Evolutionary conservation across 2,888 invertebrate genomes (phyloP).

Genomic region (Dichetophora obliterata): DNA sequence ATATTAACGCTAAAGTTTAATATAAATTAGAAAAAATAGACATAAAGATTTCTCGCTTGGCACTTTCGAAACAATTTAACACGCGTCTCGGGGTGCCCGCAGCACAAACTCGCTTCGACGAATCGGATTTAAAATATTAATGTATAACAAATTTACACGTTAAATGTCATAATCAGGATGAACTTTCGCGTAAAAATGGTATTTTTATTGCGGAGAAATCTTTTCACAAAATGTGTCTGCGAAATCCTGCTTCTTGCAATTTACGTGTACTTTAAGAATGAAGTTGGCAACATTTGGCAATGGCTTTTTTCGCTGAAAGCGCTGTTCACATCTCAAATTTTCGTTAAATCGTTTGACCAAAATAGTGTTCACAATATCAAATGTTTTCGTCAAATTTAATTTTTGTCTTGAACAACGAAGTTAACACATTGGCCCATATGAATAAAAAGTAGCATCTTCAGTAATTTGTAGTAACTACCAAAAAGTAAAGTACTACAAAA

Average conservation of each 20-base stretch:
- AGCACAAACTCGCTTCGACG: not conserved
- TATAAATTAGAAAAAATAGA: not conserved
- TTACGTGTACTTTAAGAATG: conserved; percentile 1
- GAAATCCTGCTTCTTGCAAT: conserved; percentile 23
- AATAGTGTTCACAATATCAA: too few relatives aligned
- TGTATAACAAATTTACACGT: conserved; percentile 15
- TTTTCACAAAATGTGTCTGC: conserved; percentile 21
- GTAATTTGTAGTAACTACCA: too few relatives aligned
- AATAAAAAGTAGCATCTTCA: too few relatives aligned
- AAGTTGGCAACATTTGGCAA: conserved; percentile 44
- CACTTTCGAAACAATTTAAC: not conserved
- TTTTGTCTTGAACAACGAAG: too few relatives aligned
- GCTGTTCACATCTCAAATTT: too few relatives aligned
- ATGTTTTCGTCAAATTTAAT: too few relatives aligned
- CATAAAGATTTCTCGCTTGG: not conserved
- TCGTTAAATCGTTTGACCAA: too few relatives aligned
- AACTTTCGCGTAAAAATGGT: not conserved
- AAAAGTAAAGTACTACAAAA: too few relatives aligned
- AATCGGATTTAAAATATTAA: not conserved
- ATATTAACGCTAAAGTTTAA: not conserved
- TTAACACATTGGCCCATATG: too few relatives aligned
- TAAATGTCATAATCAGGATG: conserved; percentile 18
- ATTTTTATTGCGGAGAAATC: conserved; percentile 14
- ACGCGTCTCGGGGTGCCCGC: not conserved
- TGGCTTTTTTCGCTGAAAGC: not conserved